Conservation (phyloP, 2,888 invertebrate genomes). For the Luperina nickerlii region DNA sequence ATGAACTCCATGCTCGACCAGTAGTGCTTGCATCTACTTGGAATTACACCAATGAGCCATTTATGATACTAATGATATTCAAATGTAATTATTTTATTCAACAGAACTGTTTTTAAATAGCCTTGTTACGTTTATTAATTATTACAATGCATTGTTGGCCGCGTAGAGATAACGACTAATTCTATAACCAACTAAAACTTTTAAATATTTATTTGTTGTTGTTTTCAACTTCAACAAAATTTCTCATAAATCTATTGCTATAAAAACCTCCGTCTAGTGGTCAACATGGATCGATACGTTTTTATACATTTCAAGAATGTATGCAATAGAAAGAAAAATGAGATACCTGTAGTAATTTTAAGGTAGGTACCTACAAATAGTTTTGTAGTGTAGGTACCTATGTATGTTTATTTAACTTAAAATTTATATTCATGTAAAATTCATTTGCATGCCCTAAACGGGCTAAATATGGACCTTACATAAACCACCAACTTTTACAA, state of each 20-base stretch:
- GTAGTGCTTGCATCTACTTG: not conserved
- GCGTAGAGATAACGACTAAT: not conserved
- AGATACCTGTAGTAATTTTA: not conserved
- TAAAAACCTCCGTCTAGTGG: not conserved
- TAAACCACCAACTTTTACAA: not conserved
- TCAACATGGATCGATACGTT: conserved; percentile 13
- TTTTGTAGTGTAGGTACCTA: not conserved
- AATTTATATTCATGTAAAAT: not conserved
- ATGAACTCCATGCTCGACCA: not conserved
- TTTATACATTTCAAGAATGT: not conserved
- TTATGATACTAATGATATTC: not conserved
- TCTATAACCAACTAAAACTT: conserved; percentile 3
- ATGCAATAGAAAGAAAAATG: no score
- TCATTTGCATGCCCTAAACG: not conserved
- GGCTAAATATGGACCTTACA: no score
- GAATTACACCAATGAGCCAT: not conserved
- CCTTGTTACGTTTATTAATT: conserved; percentile 20
- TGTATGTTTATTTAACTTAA: not conserved
- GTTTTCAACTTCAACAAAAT: conserved; percentile 12
- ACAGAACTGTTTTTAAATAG: conserved; percentile 23
- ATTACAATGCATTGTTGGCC: conserved; percentile 14
- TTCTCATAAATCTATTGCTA: not conserved
- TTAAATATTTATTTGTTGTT: not conserved
- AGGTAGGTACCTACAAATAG: no score
- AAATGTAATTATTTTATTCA: conserved; percentile 4